phyloP scores from a whole-genome alignment of 1,140 invertebrate genomes.

The Oncopodura yosiiana region DNA sequence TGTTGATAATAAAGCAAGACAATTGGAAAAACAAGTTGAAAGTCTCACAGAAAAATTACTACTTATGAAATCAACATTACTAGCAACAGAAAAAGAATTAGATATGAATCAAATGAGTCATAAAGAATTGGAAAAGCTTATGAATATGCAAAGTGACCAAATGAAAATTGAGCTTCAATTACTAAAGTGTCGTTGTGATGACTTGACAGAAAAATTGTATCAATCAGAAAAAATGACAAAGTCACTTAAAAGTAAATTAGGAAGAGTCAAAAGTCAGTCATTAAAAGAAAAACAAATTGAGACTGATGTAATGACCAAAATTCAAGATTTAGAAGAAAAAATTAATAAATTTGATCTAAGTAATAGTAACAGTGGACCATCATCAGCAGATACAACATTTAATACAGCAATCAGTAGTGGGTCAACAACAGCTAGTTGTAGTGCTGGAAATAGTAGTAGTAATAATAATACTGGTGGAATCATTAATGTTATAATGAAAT shows the following conservation, averaged over 20 bases:
- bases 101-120: slow-evolving; percentile 10
- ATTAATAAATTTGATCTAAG: slow-evolving; percentile 27
- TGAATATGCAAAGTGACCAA: slow-evolving; percentile 1
- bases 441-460: no score
- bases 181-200: slow-evolving; percentile 22
- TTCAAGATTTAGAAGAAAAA: slow-evolving; percentile 28
- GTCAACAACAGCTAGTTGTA: background rate
- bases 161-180: slow-evolving; percentile 17
- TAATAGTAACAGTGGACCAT: background rate
- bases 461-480: no score
- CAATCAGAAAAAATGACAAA: slow-evolving; percentile 31
- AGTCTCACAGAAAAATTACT: slow-evolving; percentile 21
- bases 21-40: slow-evolving; percentile 23
- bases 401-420: background rate
- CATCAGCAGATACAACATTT: background rate
- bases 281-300: slow-evolving; percentile 35
- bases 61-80: slow-evolving; percentile 8
- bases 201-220: slow-evolving; percentile 34
- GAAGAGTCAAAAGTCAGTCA: slow-evolving; percentile 29
- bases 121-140: slow-evolving; percentile 14
- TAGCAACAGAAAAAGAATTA: slow-evolving; percentile 12
- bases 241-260: slow-evolving; percentile 23
- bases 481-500: slow-evolving; percentile 25
- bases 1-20: slow-evolving; percentile 3
- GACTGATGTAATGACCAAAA: slow-evolving; percentile 27